These are phyloP conservation scores for Nesogale talazaci DNA, from an alignment of 2,113 vertebrate species.

Conservation along the genomic window DNA sequence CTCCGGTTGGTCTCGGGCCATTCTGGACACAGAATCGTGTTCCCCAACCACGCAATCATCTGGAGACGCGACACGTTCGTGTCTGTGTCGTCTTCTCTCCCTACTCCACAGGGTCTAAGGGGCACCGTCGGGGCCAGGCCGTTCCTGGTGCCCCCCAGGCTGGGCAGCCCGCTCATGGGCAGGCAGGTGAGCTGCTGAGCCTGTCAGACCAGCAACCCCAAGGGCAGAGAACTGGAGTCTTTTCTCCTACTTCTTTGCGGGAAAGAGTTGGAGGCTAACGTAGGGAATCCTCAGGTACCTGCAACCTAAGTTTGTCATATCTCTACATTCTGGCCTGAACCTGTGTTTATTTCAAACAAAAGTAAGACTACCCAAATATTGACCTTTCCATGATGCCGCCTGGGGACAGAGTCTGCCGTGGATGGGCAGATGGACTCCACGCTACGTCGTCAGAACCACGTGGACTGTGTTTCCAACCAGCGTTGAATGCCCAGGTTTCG, in stretches of 20 bases:
- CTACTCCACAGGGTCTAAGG: no score
- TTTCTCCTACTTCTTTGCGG: constrained; percentile 2
- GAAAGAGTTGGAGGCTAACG: not conserved
- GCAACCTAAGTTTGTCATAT: not conserved
- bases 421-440: not conserved
- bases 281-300: not conserved
- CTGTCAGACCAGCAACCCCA: not conserved
- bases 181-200: not conserved
- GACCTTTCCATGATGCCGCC: not conserved
- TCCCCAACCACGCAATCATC: no score
- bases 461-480: not conserved
- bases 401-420: not conserved
- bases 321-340: not conserved
- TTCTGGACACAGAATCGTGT: no score
- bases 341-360: no score
- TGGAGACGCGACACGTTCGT: no score
- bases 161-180: not conserved
- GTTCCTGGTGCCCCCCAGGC: not conserved
- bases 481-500: not conserved
- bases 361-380: not conserved
- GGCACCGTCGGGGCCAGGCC: no score
- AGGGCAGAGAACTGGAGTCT: not conserved
- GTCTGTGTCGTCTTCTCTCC: no score
- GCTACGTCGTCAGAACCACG: accelerated
- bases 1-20: no score